phyloP scores from a whole-genome alignment of 2,888 invertebrate species.

The Gasteruption jaculator region DNA sequence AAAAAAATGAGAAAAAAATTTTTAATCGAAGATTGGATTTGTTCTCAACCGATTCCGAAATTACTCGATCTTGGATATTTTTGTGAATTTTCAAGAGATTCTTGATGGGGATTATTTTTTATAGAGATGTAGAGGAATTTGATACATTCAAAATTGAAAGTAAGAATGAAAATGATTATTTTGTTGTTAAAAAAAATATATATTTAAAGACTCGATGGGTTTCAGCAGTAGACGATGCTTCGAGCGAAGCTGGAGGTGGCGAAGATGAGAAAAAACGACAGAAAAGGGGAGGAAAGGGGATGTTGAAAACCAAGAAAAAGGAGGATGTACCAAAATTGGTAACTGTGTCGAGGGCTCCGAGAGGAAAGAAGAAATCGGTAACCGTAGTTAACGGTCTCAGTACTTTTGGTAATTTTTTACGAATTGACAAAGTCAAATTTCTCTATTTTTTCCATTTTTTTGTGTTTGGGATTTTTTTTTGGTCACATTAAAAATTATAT shows the following conservation, averaged over 20 bases:
- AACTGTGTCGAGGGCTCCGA: slow-evolving; percentile 80
- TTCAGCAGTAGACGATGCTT: slow-evolving; percentile 48
- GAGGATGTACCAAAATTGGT: slow-evolving; percentile 84
- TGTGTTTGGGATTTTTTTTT: slow-evolving; percentile 1
- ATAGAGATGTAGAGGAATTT: no score
- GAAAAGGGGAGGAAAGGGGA: slow-evolving; percentile 94
- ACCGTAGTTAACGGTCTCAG: slow-evolving; percentile 95
- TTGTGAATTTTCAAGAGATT: no score
- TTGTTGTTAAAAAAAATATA: neutral
- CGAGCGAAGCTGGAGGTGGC: slow-evolving; percentile 65
- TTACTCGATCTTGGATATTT: no score
- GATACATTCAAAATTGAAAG: no score
- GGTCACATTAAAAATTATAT: neutral
- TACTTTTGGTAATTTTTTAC: slow-evolving; percentile 90
- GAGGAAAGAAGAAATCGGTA: slow-evolving; percentile 98
- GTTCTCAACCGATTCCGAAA: no score
- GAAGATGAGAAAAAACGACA: slow-evolving; percentile 95
- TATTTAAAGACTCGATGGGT: neutral
- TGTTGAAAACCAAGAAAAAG: slow-evolving; percentile 92
- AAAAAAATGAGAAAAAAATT: no score
- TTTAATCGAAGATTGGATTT: no score
- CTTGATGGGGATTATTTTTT: no score
- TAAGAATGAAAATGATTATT: neutral
- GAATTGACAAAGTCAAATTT: slow-evolving; percentile 57
- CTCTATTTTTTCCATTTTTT: slow-evolving; percentile 3